These are phyloP conservation scores for Atherinomorus stipes DNA, from an alignment of 2,113 vertebrate species.

Conservation along the genomic window DNA sequence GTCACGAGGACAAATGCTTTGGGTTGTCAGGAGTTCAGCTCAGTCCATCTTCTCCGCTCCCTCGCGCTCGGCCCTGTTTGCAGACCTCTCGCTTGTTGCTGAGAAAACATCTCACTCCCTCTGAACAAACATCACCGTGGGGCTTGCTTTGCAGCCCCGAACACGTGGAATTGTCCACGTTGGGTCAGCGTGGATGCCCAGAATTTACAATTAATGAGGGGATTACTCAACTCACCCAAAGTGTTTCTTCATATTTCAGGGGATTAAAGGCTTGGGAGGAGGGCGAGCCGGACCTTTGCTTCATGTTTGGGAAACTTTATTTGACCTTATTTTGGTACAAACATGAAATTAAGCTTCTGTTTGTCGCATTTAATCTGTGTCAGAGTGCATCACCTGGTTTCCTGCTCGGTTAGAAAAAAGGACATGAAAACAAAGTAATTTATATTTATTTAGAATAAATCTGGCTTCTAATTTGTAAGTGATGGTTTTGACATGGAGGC, in stretches of 20 bases:
- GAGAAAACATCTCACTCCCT: conserved; percentile 31
- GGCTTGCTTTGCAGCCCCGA: conserved; percentile 18
- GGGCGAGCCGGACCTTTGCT: conserved; percentile 18
- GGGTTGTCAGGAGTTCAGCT: conserved; percentile 10
- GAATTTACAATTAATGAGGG: conserved; percentile 73
- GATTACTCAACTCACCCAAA: conserved; percentile 62
- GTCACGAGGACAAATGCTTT: neutral
- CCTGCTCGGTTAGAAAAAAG: neutral
- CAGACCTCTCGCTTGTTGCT: conserved; percentile 8
- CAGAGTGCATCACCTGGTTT: neutral
- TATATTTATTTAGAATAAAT: neutral
- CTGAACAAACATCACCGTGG: conserved; percentile 4
- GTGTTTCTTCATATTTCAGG: conserved; percentile 70
- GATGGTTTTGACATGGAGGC: neutral
- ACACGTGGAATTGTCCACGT: conserved; percentile 33
- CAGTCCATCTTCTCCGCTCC: conserved; percentile 5
- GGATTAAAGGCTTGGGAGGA: conserved; percentile 68
- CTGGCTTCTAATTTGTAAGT: too few species aligned
- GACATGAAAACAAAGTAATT: neutral
- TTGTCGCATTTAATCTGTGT: neutral
- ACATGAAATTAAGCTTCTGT: conserved; percentile 10
- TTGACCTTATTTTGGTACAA: conserved; percentile 21
- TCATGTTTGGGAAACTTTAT: conserved; percentile 30
- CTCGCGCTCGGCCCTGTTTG: conserved; percentile 7
- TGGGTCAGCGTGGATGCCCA: conserved; percentile 55